Evolutionary conservation across 2,888 invertebrate species (phyloP).

Genomic region (Drosophila borborema): DNA sequence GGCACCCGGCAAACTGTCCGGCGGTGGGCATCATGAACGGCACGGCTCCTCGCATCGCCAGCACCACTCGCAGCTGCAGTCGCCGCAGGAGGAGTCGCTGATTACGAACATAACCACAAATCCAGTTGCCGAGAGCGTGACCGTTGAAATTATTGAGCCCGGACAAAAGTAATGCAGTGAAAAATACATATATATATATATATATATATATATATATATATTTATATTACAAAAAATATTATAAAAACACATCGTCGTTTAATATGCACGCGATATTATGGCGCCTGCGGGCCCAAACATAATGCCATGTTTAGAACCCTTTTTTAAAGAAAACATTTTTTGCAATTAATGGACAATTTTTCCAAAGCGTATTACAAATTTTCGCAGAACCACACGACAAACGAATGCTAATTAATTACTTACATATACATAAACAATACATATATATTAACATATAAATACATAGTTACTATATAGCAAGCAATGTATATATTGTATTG

Average conservation of each 20-base stretch:
- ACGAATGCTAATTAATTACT: slow-evolving; percentile 69
- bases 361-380: slow-evolving; percentile 49
- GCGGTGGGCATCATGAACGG: slow-evolving; percentile 71
- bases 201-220: neutral
- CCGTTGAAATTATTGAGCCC: slow-evolving; percentile 91
- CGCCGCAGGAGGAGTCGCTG: slow-evolving; percentile 80
- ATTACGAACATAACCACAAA: slow-evolving; percentile 84
- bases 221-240: neutral
- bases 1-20: slow-evolving; percentile 78
- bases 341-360: slow-evolving; percentile 62
- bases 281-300: slow-evolving; percentile 34
- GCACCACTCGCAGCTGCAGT: slow-evolving; percentile 68
- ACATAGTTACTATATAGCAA: slow-evolving; percentile 42
- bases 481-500: slow-evolving; percentile 43
- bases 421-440: slow-evolving; percentile 40
- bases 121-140: slow-evolving; percentile 88
- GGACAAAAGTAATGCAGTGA: slow-evolving; percentile 85
- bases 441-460: slow-evolving; percentile 17
- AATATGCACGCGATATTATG: slow-evolving; percentile 72
- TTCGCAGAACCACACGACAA: slow-evolving; percentile 54
- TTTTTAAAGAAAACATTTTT: slow-evolving; percentile 61
- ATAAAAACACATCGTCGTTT: slow-evolving; percentile 48
- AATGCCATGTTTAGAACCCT: slow-evolving; percentile 62
- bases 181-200: slow-evolving; percentile 6
- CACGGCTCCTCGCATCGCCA: slow-evolving; percentile 74